A percentile compares a stretch with the other conserved stretches of the same genome.
Conservation (phyloP, 2,113 vertebrate species). For the Lepisosteus osseus region DNA sequence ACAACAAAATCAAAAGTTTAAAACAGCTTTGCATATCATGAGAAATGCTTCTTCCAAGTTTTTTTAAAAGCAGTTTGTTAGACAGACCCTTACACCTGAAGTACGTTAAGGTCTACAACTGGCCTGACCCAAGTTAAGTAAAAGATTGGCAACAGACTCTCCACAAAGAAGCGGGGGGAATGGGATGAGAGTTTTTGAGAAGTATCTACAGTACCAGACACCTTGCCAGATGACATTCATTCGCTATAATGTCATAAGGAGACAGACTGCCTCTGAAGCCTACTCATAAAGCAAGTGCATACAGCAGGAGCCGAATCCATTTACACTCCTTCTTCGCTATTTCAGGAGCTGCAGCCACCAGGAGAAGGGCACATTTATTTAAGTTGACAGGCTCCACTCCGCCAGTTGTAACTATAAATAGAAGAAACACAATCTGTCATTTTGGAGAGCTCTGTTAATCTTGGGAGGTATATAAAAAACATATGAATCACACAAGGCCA, state of each 20-base stretch:
- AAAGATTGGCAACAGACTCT: too few species aligned
- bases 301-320: neutral
- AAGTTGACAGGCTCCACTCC: constrained; percentile 12
- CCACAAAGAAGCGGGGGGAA: too few species aligned
- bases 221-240: too few species aligned
- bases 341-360: neutral
- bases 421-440: constrained; percentile 9
- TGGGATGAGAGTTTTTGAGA: too few species aligned
- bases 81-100: too few species aligned
- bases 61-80: too few species aligned
- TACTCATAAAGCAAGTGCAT: neutral
- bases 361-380: constrained; percentile 6
- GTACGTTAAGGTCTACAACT: too few species aligned
- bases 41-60: too few species aligned
- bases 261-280: neutral
- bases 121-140: too few species aligned
- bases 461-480: neutral
- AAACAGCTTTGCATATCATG: too few species aligned
- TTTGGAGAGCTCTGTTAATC: constrained; percentile 12
- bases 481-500: neutral
- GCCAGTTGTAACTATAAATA: constrained; percentile 12
- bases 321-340: neutral
- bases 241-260: neutral
- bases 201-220: too few species aligned
- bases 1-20: too few species aligned